A percentile compares a stretch with the other conserved stretches of the same genome.
Evolutionary conservation across 1,140 invertebrate species (phyloP).

Genomic region (Glossosoma conforme): DNA sequence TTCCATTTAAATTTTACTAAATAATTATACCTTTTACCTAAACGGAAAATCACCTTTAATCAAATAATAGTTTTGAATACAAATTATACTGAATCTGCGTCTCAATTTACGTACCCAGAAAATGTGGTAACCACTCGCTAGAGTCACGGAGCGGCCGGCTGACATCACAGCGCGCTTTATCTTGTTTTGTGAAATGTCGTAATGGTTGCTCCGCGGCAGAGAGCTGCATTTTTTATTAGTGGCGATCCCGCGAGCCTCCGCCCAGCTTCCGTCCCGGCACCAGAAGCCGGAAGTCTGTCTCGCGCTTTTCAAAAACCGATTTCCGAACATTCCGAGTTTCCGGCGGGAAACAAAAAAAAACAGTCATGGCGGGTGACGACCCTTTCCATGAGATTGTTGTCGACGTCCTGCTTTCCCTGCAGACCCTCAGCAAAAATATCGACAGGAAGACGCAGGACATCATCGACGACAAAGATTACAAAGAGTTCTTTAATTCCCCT

Average conservation of each 20-base stretch:
- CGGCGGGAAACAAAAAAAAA: not conserved
- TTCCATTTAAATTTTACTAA: too few species aligned
- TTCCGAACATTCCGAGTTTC: not conserved
- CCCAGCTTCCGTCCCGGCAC: not conserved
- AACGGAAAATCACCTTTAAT: too few species aligned
- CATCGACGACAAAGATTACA: constrained; percentile 8
- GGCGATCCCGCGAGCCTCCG: not conserved
- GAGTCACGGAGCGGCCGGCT: constrained; percentile 14
- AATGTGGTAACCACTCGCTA: too few species aligned
- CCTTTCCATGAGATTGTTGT: constrained; percentile 8
- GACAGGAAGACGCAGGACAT: constrained; percentile 12
- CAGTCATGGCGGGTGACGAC: constrained; percentile 4
- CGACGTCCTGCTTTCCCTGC: constrained; percentile 9
- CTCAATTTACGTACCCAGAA: too few species aligned
- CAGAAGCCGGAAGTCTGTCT: not conserved
- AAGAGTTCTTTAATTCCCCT: constrained; percentile 8
- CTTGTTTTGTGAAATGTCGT: constrained; percentile 17
- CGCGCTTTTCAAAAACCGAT: not conserved
- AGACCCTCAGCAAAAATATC: constrained; percentile 13
- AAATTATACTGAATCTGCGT: too few species aligned
- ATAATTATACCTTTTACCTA: too few species aligned
- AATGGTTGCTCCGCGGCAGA: constrained; percentile 10
- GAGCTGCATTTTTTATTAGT: too few species aligned
- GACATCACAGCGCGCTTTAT: constrained; percentile 10
- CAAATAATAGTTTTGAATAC: too few species aligned